Evolutionary conservation across 2,888 invertebrate species (phyloP), one percentile per base, ranked within the genome.

Genomic region (Liopterus haemorrhoidalis): DNA sequence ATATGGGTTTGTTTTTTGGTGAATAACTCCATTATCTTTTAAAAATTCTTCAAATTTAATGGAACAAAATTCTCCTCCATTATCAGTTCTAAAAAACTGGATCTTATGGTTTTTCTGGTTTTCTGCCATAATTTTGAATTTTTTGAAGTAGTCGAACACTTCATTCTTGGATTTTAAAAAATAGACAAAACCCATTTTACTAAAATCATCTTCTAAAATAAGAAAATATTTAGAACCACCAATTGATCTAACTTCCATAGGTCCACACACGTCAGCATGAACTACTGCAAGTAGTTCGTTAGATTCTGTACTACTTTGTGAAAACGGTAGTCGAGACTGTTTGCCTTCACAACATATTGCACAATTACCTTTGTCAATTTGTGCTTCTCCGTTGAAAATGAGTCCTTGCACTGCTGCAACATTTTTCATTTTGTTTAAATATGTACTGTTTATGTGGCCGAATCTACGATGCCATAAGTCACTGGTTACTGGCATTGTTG

Each of bases 141-240:
- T 43, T 46, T 55, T 51, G 36, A 57, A 60, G 15, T 27, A 16
- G 33, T 53, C 32, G 24, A 53, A 49, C 6, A 51, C 56, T 43
- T 66, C 56, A 47, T 45, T 44, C 45, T 61, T 55, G 5, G 25
- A 24, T 36, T 53, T 57, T 9, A 57, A 30, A 48, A 56, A 54
- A 39, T 58, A 58, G 8, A 56, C 49, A 47, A 52, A 54, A 16
- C 44, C 46, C 48, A 51, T 56, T 35, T 53, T 42, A 24, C 51
- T 58, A 35, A 44, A 48, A 45, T 64, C 60, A 53, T 62, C 61
- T 1, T 59, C 47, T 36, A 63, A 58, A 0, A 58, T 47, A 1
- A 62, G 42, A 49, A 59, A 57, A 48, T 58, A 61, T 30, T 39
- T 50, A 5, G 52, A 43, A 3, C 54, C 53, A 25, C 54, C 53